Evolutionary conservation across 2,888 invertebrate species (phyloP).

Genomic region (Zaprionus bogoriensis): DNA sequence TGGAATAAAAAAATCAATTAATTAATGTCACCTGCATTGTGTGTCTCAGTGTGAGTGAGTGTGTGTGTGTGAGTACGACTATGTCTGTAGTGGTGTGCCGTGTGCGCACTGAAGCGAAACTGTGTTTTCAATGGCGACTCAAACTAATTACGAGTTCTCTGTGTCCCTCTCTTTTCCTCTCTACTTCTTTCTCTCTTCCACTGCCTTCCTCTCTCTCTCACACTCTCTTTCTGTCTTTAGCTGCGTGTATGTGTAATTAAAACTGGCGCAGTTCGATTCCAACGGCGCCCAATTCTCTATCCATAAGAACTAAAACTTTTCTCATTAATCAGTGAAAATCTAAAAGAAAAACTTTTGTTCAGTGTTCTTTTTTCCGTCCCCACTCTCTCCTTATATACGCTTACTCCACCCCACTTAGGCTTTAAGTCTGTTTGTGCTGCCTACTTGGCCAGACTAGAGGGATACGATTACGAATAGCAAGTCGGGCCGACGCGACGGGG

Average conservation of each 20-base stretch:
- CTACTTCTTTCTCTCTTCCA: background rate
- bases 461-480: background rate
- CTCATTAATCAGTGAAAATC: slow-evolving; percentile 79
- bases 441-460: slow-evolving; percentile 27
- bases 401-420: slow-evolving; percentile 26
- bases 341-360: slow-evolving; percentile 78
- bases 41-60: slow-evolving; percentile 4
- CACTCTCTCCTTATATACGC: background rate
- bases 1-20: slow-evolving; percentile 66
- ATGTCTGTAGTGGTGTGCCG: slow-evolving; percentile 8
- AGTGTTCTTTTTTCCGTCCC: slow-evolving; percentile 21
- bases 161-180: background rate
- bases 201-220: background rate
- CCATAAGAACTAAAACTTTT: slow-evolving; percentile 71
- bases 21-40: slow-evolving; percentile 74
- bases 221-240: background rate
- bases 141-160: slow-evolving; percentile 63
- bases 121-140: slow-evolving; percentile 63
- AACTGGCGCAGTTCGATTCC: slow-evolving; percentile 65
- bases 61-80: slow-evolving; percentile 14
- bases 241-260: slow-evolving; percentile 71
- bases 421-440: slow-evolving; percentile 65
- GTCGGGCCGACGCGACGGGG: background rate
- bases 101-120: slow-evolving; percentile 44
- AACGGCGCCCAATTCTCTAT: slow-evolving; percentile 40